These are phyloP conservation scores for Psophia crepitans DNA, from an alignment of 2,113 vertebrate species.

Conservation along the genomic window DNA sequence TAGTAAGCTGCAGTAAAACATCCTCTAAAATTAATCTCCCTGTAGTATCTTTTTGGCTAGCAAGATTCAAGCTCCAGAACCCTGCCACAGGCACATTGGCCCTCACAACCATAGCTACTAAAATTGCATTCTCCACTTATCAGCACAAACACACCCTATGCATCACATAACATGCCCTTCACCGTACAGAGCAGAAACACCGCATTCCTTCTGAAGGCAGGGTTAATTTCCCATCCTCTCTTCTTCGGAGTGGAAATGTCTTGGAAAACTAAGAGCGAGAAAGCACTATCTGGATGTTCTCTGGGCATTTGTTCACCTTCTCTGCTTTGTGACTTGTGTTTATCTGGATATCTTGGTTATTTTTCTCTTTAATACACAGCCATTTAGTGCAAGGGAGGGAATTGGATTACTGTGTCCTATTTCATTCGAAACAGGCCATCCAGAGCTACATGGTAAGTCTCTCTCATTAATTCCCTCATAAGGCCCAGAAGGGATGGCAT, in stretches of 20 bases:
- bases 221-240: neutral
- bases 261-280: neutral
- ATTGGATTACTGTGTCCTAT: neutral
- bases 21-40: neutral
- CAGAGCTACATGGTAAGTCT: neutral
- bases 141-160: neutral
- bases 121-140: neutral
- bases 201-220: neutral
- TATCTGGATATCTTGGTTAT: neutral
- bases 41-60: neutral
- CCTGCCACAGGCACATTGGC: accelerated
- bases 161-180: neutral
- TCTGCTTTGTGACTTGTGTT: neutral
- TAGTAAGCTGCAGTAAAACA: neutral
- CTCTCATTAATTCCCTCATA: neutral
- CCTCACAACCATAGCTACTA: neutral
- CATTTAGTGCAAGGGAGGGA: neutral
- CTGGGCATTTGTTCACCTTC: neutral
- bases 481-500: neutral
- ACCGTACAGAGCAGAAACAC: neutral
- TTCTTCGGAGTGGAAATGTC: accelerated
- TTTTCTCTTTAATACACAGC: neutral
- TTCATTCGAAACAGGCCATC: neutral
- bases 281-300: neutral
- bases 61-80: neutral